These are phyloP conservation scores for Andrena bicolor DNA, from an alignment of 2,888 invertebrate genomes.

Conservation along the genomic window DNA sequence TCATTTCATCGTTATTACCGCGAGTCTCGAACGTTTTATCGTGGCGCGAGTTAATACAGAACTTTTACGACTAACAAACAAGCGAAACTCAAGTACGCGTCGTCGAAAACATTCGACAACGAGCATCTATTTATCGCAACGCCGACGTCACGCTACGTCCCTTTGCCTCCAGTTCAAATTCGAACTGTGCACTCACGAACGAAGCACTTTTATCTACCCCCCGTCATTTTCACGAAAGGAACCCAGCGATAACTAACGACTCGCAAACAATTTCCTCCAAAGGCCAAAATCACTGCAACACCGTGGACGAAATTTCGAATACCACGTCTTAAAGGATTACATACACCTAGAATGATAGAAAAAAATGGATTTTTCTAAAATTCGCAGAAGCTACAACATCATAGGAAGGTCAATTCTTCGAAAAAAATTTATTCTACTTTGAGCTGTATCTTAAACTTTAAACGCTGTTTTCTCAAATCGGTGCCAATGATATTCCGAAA, in stretches of 20 bases:
- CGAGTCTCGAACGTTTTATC: not conserved
- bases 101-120: not conserved
- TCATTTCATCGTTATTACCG: not conserved
- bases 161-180: too few species aligned
- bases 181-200: not conserved
- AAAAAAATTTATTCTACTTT: too few species aligned
- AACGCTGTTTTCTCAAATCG: too few species aligned
- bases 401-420: too few species aligned
- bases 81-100: not conserved
- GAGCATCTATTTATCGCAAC: not conserved
- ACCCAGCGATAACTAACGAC: not conserved
- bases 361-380: too few species aligned
- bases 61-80: not conserved
- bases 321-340: too few species aligned
- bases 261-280: not conserved
- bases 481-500: too few species aligned
- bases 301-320: too few species aligned
- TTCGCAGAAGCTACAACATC: too few species aligned
- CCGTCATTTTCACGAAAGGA: not conserved
- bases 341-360: too few species aligned
- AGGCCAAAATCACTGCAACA: too few species aligned
- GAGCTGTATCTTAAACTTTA: too few species aligned
- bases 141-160: not conserved
- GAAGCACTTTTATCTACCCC: constrained; percentile 10
- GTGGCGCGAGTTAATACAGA: not conserved